phyloP scores from a whole-genome alignment of 2,888 invertebrate species.

The Silvanus unidentatus region DNA sequence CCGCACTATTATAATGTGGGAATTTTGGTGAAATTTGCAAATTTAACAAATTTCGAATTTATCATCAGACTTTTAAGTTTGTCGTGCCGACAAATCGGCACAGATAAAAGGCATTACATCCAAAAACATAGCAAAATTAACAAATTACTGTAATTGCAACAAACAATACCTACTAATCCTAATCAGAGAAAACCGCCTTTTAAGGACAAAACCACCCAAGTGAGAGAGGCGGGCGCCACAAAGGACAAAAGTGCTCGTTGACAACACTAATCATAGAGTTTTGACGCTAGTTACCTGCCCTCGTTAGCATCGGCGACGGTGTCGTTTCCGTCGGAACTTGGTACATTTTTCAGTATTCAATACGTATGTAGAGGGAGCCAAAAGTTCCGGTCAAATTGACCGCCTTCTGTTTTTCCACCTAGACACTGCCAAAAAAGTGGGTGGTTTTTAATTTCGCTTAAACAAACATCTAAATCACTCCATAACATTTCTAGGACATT shows the following conservation, averaged over 20 bases:
- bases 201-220: background rate
- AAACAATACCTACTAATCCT: background rate
- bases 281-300: slow-evolving; percentile 3
- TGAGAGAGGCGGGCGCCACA: background rate
- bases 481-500: no score
- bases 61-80: no score
- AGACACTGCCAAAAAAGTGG: background rate
- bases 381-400: background rate
- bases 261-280: background rate
- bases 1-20: no score
- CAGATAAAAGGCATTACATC: no score
- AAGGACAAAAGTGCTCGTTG: background rate
- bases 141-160: background rate
- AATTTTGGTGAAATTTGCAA: no score
- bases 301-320: background rate
- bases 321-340: no score
- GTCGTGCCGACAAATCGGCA: no score
- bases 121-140: background rate
- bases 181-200: background rate
- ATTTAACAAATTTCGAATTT: no score
- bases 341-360: no score
- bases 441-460: background rate
- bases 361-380: no score
- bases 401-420: no score
- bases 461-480: slow-evolving; percentile 3